Base-by-base conservation (phyloP, 1,140 invertebrate genomes). In the Drosophila murphyi region DNA sequence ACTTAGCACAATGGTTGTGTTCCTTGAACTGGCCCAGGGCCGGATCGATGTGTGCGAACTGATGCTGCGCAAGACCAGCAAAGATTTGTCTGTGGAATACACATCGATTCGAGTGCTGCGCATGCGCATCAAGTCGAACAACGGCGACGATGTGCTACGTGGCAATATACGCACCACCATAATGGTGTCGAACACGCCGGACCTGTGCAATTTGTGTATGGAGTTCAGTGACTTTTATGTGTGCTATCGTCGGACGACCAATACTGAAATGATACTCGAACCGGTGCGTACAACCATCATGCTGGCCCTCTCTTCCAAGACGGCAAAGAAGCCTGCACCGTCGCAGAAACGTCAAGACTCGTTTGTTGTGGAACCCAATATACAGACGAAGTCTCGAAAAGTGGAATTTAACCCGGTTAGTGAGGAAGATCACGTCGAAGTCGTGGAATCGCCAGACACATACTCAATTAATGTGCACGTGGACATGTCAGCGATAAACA, bases 231-330 rank as follows among this genome's bases (percentile, higher is more conserved):
- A 87, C 20, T 78, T 91, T 2, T 65, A 48, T 48, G 73, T 91
- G 29, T 70, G 62, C 31, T 70, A 72, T 41, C 61, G 72, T 5
- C 41, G 43, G 12, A 71, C 31, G 0, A 10, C 35, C 4, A 48
- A 60, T 2, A 52, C 45, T 0, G 77, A 83, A 1, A 54, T 67
- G 34, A 61, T 91, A 8, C 5, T 91, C 3, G 68, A 93, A 68
- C 94, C 95, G 20, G 88, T 95, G 0, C 93, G 94, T 5, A 93
- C 95, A 3, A 95, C 93, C 54, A 93, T 94, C 8, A 95, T 95
- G 1, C 34, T 91, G 39, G 89, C 81, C 0, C 3, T 87, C 20
- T 90, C 90, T 0, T 55, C 83, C 7, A 89, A 85, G 28, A 2
- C 28, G 4, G 12, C 32, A 0, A 63, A 79, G 3, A n/a, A 41